These are phyloP conservation scores for Frieseomelitta varia DNA, from an alignment of 1,140 invertebrate genomes.

Conservation along the genomic window DNA sequence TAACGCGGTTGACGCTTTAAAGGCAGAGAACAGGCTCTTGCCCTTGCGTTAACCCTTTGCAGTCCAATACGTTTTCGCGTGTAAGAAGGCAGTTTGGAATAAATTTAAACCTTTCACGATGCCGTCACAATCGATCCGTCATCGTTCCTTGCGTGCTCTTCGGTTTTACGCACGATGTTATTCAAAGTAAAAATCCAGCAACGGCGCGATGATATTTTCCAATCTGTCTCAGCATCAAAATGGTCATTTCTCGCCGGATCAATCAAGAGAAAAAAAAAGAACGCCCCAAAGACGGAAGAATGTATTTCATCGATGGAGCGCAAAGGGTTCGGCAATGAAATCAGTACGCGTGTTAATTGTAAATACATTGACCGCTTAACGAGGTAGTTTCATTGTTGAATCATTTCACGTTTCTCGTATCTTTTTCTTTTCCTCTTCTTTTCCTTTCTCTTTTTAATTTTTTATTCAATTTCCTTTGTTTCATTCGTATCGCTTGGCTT, in stretches of 20 bases:
- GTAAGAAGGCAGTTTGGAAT: constrained; percentile 7
- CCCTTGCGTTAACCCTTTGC: constrained; percentile 17
- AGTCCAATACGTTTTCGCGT: not conserved
- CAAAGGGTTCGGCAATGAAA: constrained; percentile 48
- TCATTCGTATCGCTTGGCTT: not conserved
- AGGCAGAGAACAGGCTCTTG: not conserved
- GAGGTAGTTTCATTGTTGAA: constrained; percentile 56
- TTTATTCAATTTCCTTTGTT: not conserved
- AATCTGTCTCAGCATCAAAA: not conserved
- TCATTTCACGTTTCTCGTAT: not conserved
- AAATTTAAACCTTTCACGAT: not conserved
- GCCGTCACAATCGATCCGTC: not conserved
- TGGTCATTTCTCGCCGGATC: not conserved
- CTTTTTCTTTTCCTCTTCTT: too few species aligned
- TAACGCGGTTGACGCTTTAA: not conserved
- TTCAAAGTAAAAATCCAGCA: not conserved
- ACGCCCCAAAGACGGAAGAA: not conserved
- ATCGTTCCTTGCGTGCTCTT: not conserved
- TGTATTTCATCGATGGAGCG: not conserved
- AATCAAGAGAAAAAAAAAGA: not conserved
- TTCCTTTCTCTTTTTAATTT: not conserved
- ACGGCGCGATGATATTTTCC: not conserved
- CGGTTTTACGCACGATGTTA: not conserved
- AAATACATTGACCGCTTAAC: constrained; percentile 49
- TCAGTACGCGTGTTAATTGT: constrained; percentile 25